Evolutionary conservation across 2,113 vertebrate genomes (phyloP), one percentile per base, ranked within the genome.

Genomic region (Apeltes quadracus): DNA sequence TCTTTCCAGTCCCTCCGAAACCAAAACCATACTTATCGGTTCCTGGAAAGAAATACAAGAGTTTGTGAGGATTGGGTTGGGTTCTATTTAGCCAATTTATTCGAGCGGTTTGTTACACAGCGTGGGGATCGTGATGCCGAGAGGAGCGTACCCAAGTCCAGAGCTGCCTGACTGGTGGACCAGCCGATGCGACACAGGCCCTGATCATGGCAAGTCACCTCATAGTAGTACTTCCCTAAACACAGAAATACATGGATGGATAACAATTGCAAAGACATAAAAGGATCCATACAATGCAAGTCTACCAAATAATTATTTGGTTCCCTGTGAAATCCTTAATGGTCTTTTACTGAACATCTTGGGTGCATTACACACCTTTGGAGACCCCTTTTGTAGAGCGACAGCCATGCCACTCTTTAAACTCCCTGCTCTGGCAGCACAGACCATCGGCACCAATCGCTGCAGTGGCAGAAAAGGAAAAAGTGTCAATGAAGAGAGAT

Each of bases 361-460:
- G 8, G 53, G 22, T 53, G 0, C 41, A 53, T 5, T 13, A 68
- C n/a, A 23, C 81, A 98, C 98, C 98, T 96, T 98, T 99, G 36
- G 90, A 95, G 54, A 98, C 92, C 0, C 94, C 97, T 88, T 94
- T 95, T 0, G 97, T 98, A 16, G 96, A 95, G 76, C 97, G 94
- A 81, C 97, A 99, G 41, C 98, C 97, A 0, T 99, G 97, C 98
- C 98, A 99, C 82, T 99, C 97, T 90, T 99, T 99, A 64, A 98
- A 91, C 90, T 99, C 98, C 87, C 98, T 94, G 95, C 98, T 99
- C 72, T 99, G 97, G 80, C 98, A 99, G 74, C 96, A 97, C 43
- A 98, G 54, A 22, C 98, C 98, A n/a, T 99, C 97, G 0, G 96
- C 84, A 36, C 98, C 96, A 62, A 99, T 99, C 10, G 98, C 98